Conservation (phyloP, 2,888 invertebrate genomes). For the Cosmopolites sordidus region DNA sequence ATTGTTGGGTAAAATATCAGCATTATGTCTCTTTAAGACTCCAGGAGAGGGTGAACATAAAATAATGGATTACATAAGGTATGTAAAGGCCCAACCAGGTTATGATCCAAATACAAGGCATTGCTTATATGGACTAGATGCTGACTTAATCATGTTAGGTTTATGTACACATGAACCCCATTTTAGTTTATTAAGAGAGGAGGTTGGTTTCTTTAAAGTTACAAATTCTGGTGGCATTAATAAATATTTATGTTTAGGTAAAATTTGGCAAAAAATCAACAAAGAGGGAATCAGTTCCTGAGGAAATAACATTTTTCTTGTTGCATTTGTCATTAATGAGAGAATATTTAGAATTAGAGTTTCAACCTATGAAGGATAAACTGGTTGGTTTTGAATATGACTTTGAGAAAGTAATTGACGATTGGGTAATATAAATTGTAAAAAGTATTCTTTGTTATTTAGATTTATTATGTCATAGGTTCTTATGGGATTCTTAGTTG, state of each 20-base stretch:
- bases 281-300: conserved; percentile 69
- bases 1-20: background rate
- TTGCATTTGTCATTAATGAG: conserved; percentile 87
- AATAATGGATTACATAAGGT: conserved; percentile 97
- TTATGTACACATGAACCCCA: conserved; percentile 93
- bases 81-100: conserved; percentile 73
- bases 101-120: conserved; percentile 91
- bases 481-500: conserved; percentile 93
- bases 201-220: no score
- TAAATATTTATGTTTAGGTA: conserved; percentile 51
- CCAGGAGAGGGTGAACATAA: conserved; percentile 99
- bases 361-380: conserved; percentile 62
- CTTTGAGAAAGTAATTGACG: conserved; percentile 90
- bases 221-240: no score
- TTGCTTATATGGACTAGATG: conserved; percentile 95
- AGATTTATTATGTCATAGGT: conserved; percentile 51
- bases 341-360: conserved; percentile 91
- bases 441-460: no score
- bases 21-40: conserved; percentile 59
- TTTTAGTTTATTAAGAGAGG: conserved; percentile 90
- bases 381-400: conserved; percentile 69
- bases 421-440: conserved; percentile 64
- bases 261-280: conserved; percentile 66
- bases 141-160: conserved; percentile 96
- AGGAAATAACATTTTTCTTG: conserved; percentile 89